phyloP scores from a whole-genome alignment of 2,888 invertebrate genomes.

The Ametastegia equiseti region DNA sequence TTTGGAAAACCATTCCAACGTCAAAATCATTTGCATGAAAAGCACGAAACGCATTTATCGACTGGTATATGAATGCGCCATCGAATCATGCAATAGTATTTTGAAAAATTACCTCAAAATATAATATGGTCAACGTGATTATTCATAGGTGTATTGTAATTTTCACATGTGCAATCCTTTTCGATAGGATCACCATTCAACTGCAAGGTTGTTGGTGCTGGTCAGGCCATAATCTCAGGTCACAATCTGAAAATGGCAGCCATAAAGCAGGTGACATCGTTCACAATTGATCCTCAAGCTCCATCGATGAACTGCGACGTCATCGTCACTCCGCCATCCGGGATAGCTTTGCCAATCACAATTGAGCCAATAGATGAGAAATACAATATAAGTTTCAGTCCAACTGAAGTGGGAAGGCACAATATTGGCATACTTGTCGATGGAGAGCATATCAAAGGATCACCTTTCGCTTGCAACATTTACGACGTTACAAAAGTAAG shows the following conservation, averaged over 20 bases:
- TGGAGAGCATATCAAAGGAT: slow-evolving; percentile 91
- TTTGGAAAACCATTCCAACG: background rate
- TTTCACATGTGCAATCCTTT: background rate
- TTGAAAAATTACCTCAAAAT: too few species aligned
- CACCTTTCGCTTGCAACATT: slow-evolving; percentile 96
- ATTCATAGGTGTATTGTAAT: too few species aligned
- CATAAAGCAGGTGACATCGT: slow-evolving; percentile 81
- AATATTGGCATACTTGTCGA: slow-evolving; percentile 89
- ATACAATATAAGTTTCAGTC: slow-evolving; percentile 89
- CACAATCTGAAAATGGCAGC: slow-evolving; percentile 84
- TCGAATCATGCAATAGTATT: too few species aligned
- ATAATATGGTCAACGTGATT: too few species aligned
- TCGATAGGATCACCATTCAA: slow-evolving; percentile 93
- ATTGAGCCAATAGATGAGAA: slow-evolving; percentile 81
- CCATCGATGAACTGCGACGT: slow-evolving; percentile 71
- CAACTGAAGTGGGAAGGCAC: slow-evolving; percentile 92
- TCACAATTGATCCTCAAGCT: slow-evolving; percentile 79
- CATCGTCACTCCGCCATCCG: slow-evolving; percentile 90
- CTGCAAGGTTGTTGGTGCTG: slow-evolving; percentile 87
- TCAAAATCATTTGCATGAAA: background rate
- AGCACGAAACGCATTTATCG: too few species aligned
- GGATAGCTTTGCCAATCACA: slow-evolving; percentile 86
- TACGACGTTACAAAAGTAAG: slow-evolving; percentile 92
- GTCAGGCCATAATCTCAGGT: slow-evolving; percentile 82
- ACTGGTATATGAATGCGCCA: too few species aligned